Base-by-base conservation (phyloP, 2,113 vertebrate species). In the Mugil cephalus region DNA sequence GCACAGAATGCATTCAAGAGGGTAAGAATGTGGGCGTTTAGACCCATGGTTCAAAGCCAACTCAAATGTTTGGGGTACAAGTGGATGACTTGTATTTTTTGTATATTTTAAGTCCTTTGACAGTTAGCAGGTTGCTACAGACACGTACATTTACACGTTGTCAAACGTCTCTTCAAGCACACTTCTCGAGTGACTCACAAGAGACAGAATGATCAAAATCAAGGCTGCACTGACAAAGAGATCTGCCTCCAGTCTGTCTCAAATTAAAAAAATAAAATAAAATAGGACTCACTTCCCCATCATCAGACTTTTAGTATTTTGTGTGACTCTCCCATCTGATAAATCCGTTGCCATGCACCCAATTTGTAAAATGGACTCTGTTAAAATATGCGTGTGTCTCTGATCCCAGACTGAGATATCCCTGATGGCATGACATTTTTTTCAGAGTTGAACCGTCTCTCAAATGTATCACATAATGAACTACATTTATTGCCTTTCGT, bases 1-100 rank as follows among this genome's bases (percentile, higher is more conserved):
- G n/a, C 15, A 46, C 38, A 56, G 43, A 19, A 13, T 0, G 4
- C 12, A 13, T 43, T 30, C 13, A 48, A 30, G 30, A 12, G 70
- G 40, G 59, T 24, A 14, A 9, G 3, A 15, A 45, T 51, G 71
- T 63, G 67, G 66, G 51, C 63, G 56, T 79, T 53, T 10, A 7
- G 50, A 30, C 35, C 35, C 11, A 38, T 40, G 42, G 47, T 53
- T 65, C 24, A 35, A 21, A 69, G 12, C 18, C 24, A 61, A 40
- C 15, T 43, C 8, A n/a, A n/a, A n/a, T n/a, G n/a, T n/a, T n/a
- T n/a, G n/a, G n/a, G n/a, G n/a, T n/a, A n/a, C n/a, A n/a, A n/a
- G n/a, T n/a, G 21, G 1, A 4, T 34, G 30, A 47, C 24, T 10
- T 58, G 60, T 36, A 14, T n/a, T 6, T 45, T 14, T 45, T 45